Evolutionary conservation across 2,797 vertebrate genomes (phyloP).

Genomic region (Cossypha dichroa): DNA sequence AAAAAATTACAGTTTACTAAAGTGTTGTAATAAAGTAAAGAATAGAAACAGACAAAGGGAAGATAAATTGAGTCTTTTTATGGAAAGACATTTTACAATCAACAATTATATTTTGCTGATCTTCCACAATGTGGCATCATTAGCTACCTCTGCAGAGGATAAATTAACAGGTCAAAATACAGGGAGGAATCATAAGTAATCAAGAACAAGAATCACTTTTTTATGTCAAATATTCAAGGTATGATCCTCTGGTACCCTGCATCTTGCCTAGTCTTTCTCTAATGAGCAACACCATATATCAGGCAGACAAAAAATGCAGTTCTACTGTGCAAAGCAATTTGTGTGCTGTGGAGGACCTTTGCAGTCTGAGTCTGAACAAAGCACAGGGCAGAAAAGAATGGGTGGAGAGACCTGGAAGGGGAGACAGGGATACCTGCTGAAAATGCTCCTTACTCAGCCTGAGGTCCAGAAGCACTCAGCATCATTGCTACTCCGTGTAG

Average conservation of each 20-base stretch:
- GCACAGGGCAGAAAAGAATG: neutral
- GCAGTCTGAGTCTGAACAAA: neutral
- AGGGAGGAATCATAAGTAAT: neutral
- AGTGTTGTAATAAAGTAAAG: neutral
- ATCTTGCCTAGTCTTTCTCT: neutral
- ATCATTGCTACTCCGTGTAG: neutral
- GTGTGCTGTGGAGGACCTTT: neutral
- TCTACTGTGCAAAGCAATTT: neutral
- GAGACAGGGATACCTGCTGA: fast-evolving
- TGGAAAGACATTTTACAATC: neutral
- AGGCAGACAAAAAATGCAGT: neutral
- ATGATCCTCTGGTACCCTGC: neutral
- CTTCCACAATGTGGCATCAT: neutral
- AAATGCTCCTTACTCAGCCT: neutral
- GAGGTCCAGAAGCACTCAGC: neutral
- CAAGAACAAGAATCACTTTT: neutral
- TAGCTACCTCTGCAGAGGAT: neutral
- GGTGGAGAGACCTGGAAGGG: neutral
- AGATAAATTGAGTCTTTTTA: neutral
- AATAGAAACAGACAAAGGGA: neutral
- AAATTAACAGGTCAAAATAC: neutral
- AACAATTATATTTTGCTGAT: neutral
- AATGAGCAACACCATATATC: neutral
- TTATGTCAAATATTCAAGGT: neutral
- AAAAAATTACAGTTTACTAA: neutral